phyloP scores from a whole-genome alignment of 1,140 invertebrate genomes.

The Trichomalopsis sarcophagae region DNA sequence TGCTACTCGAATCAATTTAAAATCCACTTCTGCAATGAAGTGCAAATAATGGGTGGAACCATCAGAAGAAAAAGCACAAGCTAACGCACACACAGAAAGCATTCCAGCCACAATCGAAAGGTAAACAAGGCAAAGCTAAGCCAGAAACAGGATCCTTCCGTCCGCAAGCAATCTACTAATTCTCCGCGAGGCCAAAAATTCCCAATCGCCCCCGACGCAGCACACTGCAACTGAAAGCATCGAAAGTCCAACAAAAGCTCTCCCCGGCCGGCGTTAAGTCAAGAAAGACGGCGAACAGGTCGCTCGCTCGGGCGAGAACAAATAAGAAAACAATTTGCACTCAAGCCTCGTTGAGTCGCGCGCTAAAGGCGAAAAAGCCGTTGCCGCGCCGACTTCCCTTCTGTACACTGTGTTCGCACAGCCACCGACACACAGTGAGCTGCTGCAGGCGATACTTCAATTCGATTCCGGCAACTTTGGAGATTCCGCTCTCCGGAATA shows the following conservation, averaged over 20 bases:
- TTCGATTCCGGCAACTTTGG: conserved; percentile 34
- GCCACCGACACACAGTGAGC: not conserved
- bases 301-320: not conserved
- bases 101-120: not conserved
- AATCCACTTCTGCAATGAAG: not conserved
- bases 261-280: not conserved
- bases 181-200: conserved; percentile 11
- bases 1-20: not conserved
- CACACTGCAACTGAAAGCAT: not conserved
- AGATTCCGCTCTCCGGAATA: conserved; percentile 45
- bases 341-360: conserved; percentile 25
- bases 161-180: conserved; percentile 14
- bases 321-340: conserved; percentile 48
- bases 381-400: not conserved
- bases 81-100: not conserved
- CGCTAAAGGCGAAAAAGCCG: conserved; percentile 2
- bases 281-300: not conserved
- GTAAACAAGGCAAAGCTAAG: not conserved
- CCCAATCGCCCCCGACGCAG: not conserved
- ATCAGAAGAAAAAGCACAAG: not conserved
- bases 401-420: not conserved
- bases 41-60: not conserved
- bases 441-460: conserved; percentile 23
- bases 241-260: conserved; percentile 15
- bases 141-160: conserved; percentile 9